Percentiles rank a stretch among this genome's conserved stretches.
These are phyloP conservation scores for Bucco capensis DNA, from an alignment of 2,113 vertebrate genomes.

Conservation along the genomic window DNA sequence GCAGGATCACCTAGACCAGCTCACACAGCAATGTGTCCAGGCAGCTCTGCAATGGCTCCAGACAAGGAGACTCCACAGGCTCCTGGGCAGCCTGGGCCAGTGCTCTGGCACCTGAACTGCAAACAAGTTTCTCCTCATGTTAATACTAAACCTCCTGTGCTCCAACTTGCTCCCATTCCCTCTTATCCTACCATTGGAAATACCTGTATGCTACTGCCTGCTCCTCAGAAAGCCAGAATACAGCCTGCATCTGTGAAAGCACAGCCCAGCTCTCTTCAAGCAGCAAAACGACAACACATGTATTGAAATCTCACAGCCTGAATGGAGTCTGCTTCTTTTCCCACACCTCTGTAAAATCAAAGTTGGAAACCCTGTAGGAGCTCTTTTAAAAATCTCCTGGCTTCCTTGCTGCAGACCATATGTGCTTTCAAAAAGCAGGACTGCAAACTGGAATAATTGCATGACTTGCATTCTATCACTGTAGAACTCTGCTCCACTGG, in stretches of 20 bases:
- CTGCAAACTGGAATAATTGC: constrained; percentile 62
- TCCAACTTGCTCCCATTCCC: too few species aligned
- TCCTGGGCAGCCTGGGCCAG: too few species aligned
- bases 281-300: constrained; percentile 55
- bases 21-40: too few species aligned
- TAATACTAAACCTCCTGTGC: too few species aligned
- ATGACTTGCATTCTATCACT: constrained; percentile 51
- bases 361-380: constrained; percentile 76
- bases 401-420: constrained; percentile 75
- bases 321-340: constrained; percentile 69
- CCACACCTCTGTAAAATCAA: constrained; percentile 77
- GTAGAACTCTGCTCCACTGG: constrained; percentile 51
- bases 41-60: too few species aligned
- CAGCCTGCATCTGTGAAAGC: not conserved
- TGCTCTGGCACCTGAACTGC: too few species aligned
- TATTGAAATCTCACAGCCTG: constrained; percentile 68
- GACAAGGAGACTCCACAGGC: too few species aligned
- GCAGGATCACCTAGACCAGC: too few species aligned
- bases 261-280: constrained; percentile 40
- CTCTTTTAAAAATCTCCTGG: constrained; percentile 76
- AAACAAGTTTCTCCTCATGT: too few species aligned
- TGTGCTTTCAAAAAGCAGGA: constrained; percentile 66
- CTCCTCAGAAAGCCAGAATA: not conserved
- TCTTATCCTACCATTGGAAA: too few species aligned
- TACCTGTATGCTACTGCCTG: not conserved